Percentiles rank a stretch among this genome's conserved stretches.
Conservation (phyloP, 2,113 vertebrate species). For the Tiliqua scincoides region DNA sequence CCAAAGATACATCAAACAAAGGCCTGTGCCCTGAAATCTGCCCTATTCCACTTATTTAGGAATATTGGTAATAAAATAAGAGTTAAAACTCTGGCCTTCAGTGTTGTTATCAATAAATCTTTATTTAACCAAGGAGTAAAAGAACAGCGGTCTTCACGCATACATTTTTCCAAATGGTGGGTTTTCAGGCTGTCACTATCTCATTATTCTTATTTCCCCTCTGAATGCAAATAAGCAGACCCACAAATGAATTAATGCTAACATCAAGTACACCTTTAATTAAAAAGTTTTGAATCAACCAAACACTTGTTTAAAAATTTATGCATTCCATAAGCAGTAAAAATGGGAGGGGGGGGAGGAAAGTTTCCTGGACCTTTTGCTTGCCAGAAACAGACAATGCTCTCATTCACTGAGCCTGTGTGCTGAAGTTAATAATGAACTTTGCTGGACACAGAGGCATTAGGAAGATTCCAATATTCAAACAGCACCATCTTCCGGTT, state of each 20-base stretch:
- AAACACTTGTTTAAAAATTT: background rate
- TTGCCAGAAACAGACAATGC: background rate
- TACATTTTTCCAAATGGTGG: too few species aligned
- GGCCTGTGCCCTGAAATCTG: too few species aligned
- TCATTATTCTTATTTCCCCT: background rate
- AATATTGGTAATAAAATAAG: too few species aligned
- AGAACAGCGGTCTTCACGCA: too few species aligned
- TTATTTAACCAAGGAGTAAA: too few species aligned
- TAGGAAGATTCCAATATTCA: background rate
- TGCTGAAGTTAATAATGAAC: background rate
- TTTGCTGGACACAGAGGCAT: background rate
- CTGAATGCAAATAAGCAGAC: background rate
- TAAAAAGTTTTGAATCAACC: background rate
- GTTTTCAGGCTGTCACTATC: background rate
- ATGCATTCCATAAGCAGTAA: background rate
- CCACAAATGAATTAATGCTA: background rate
- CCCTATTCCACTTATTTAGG: too few species aligned
- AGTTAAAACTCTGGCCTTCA: too few species aligned
- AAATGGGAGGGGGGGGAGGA: background rate
- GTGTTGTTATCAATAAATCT: too few species aligned
- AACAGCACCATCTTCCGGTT: slow-evolving; percentile 74
- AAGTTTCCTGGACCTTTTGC: background rate
- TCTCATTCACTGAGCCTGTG: background rate
- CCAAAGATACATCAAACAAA: too few species aligned
- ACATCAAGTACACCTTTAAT: background rate